Base-by-base conservation (phyloP, 2,113 vertebrate genomes). In the Nettapus auritus region DNA sequence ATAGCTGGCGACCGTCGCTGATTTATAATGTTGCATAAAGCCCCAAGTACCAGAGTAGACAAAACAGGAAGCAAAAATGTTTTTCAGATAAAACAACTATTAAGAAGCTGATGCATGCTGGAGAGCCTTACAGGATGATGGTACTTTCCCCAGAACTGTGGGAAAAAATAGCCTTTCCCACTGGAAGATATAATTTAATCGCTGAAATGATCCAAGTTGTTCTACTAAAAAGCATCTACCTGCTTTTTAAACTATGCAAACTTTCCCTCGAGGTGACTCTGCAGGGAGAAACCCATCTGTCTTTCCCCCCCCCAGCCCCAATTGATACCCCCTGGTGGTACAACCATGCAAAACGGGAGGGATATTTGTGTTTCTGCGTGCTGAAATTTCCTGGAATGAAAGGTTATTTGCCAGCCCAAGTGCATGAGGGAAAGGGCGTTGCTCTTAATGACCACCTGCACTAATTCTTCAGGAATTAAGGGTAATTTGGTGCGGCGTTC, bases 321-420 rank as follows among this genome's bases (percentile, higher is more conserved):
- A 20, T 4, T 56, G 68, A 34, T 10, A 31, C 7, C 31, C 12
- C 2, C 17, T 46, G 15, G 16, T 10, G 63, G 23, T 23, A 17
- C 13, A 69, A 9, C 26, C 3, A 1, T 13, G 21, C 9, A 19
- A 60, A 46, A 16, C 6, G n/a, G 2, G n/a, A 55, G 1, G 10
- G 40, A 10, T 73, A 3, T n/a, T 40, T n/a, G 10, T 38, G n/a
- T 48, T 73, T 33, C 8, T 14, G 25, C 4, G 2, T 2, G 11
- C 6, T 59, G 29, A 34, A 14, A 23, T 57, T 78, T 75, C 64
- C 3, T 4, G 31, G 29, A 69, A 50, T 42, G 8, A 29, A 26
- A 0, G 1, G 2, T 11, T 18, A 36, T 80, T n/a, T 60, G 19
- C 29, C 29, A 14, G 6, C 31, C 21, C 0, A 1, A 1, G 10